phyloP scores from a whole-genome alignment of 1,140 invertebrate species.

The Plectrocnemia conspersa region DNA sequence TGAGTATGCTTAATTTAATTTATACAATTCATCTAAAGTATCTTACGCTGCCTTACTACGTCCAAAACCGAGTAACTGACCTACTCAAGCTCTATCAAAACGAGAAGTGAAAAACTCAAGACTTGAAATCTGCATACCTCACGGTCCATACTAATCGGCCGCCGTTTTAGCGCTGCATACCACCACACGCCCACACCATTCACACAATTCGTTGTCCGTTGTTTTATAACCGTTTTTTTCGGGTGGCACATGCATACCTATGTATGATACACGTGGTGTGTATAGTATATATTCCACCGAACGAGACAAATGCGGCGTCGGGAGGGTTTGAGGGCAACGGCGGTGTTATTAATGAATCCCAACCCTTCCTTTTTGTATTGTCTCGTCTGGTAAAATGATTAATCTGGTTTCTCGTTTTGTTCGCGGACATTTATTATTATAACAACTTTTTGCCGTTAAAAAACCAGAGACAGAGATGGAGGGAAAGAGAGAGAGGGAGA shows the following conservation, averaged over 20 bases:
- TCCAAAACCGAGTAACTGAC: too few relatives aligned
- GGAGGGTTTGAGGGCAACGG: background rate
- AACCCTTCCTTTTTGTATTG: slow-evolving; percentile 32
- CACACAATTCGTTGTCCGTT: slow-evolving; percentile 4
- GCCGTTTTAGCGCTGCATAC: slow-evolving; percentile 14
- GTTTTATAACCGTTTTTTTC: slow-evolving; percentile 3
- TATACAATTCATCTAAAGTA: too few relatives aligned
- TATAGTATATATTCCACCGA: slow-evolving; percentile 28
- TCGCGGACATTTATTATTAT: slow-evolving; percentile 34
- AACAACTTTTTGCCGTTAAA: slow-evolving; percentile 27
- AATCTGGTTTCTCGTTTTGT: slow-evolving; percentile 35
- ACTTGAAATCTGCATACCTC: too few relatives aligned
- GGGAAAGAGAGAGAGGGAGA: too few relatives aligned
- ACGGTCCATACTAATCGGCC: background rate
- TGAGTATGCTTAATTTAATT: too few relatives aligned
- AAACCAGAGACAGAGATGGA: too few relatives aligned
- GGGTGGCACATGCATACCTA: background rate
- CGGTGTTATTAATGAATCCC: slow-evolving; percentile 34
- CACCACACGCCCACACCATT: slow-evolving; percentile 8
- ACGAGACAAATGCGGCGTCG: slow-evolving; percentile 20
- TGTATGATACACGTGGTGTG: background rate
- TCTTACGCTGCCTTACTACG: too few relatives aligned
- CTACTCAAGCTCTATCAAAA: too few relatives aligned
- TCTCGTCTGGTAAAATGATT: slow-evolving; percentile 34
- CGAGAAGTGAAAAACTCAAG: too few relatives aligned